Evolutionary conservation across 2,113 vertebrate species (phyloP).

Genomic region (Emydura subglobosa): DNA sequence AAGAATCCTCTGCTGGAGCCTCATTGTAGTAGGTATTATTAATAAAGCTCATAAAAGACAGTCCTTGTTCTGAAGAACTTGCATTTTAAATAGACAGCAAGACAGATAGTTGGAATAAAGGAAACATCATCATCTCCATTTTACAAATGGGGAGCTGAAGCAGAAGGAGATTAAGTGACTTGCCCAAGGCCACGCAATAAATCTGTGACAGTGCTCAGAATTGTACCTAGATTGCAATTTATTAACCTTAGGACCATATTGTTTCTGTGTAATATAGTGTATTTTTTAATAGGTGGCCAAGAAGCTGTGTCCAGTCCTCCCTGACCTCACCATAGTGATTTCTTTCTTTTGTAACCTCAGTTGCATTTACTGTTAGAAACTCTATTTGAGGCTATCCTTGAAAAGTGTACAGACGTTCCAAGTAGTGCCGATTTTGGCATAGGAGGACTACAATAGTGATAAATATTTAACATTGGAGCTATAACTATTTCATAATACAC

Average conservation of each 20-base stretch:
- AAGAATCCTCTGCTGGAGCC: background rate
- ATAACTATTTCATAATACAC: background rate
- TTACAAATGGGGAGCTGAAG: background rate
- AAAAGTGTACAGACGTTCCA: background rate
- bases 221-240: background rate
- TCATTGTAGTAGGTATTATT: background rate
- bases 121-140: background rate
- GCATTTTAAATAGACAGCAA: background rate
- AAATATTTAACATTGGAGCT: background rate
- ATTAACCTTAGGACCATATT: background rate
- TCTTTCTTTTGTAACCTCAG: background rate
- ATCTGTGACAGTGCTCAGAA: background rate
- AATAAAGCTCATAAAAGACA: background rate
- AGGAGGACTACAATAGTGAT: background rate
- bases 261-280: rapidly evolving
- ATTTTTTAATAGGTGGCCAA: background rate
- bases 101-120: background rate
- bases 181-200: background rate
- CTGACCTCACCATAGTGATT: background rate
- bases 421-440: background rate
- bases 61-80: background rate
- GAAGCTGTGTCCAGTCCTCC: background rate
- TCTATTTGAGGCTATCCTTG: background rate
- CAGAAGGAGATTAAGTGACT: background rate
- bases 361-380: background rate